These are phyloP conservation scores for Hippocampus zosterae DNA, from an alignment of 2,113 vertebrate genomes.

Conservation along the genomic window DNA sequence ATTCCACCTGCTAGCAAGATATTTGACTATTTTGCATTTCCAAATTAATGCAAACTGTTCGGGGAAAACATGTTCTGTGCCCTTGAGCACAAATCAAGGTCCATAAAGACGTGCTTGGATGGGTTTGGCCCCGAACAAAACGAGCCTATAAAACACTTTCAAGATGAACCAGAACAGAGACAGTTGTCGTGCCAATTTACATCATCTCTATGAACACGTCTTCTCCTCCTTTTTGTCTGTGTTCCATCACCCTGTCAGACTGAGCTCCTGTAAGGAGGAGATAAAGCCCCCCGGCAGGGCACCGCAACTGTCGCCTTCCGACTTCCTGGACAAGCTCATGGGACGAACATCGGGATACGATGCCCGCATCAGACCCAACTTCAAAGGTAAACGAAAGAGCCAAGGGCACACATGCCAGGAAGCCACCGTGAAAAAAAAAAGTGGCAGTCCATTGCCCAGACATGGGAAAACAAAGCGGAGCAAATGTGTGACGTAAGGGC, in stretches of 20 bases:
- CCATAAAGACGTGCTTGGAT: background rate
- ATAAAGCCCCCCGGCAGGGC: constrained; percentile 74
- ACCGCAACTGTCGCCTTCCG: constrained; percentile 83
- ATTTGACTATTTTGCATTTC: no score
- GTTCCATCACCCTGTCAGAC: constrained; percentile 62
- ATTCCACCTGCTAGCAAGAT: no score
- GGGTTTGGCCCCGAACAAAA: background rate
- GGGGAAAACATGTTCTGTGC: background rate
- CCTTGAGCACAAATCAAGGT: background rate
- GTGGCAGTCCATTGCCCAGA: constrained; percentile 17
- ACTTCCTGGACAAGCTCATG: constrained; percentile 97
- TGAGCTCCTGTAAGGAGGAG: constrained; percentile 85
- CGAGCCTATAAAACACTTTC: background rate
- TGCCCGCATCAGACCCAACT: constrained; percentile 90
- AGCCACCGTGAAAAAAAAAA: constrained; percentile 5
- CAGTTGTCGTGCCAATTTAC: background rate
- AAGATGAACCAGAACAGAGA: background rate
- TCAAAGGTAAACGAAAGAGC: constrained; percentile 81
- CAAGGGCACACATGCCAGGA: constrained; percentile 1
- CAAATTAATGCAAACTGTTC: no score
- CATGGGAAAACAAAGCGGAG: constrained; percentile 25
- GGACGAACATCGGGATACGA: constrained; percentile 89
- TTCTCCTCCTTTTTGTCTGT: constrained; percentile 30
- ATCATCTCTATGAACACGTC: constrained; percentile 26
- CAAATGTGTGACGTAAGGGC: constrained; percentile 19